A percentile compares a stretch with the other conserved stretches of the same genome.
Evolutionary conservation across 2,888 invertebrate species (phyloP).

Genomic region (Agrotis puta): DNA sequence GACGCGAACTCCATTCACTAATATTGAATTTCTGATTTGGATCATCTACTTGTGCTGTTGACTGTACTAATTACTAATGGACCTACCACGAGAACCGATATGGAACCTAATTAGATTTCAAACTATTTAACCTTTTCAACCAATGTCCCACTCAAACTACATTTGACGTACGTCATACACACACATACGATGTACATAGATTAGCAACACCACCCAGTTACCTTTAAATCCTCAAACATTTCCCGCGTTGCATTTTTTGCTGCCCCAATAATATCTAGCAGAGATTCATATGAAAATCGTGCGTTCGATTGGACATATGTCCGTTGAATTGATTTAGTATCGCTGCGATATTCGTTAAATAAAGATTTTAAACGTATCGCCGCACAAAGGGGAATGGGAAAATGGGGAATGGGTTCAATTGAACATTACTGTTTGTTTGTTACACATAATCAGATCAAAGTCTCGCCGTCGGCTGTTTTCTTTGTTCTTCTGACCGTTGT

Average conservation of each 20-base stretch:
- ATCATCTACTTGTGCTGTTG: too few species aligned
- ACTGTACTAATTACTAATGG: too few species aligned
- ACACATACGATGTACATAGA: too few species aligned
- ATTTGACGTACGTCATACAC: slow-evolving; percentile 11
- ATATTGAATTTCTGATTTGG: too few species aligned
- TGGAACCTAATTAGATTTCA: not conserved
- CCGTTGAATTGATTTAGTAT: slow-evolving; percentile 42
- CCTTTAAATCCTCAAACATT: slow-evolving; percentile 34
- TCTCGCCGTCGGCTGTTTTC: slow-evolving; percentile 52
- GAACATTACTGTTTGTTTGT: slow-evolving; percentile 52
- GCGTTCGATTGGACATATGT: slow-evolving; percentile 24
- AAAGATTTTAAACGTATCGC: slow-evolving; percentile 53
- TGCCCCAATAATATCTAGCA: slow-evolving; percentile 34
- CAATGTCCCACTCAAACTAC: not conserved
- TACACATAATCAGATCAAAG: slow-evolving; percentile 49
- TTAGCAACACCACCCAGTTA: slow-evolving; percentile 16
- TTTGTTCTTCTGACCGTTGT: slow-evolving; percentile 49
- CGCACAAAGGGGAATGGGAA: slow-evolving; percentile 44
- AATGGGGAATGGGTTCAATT: slow-evolving; percentile 37
- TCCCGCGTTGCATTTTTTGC: slow-evolving; percentile 40
- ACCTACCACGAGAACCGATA: not conserved
- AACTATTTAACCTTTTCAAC: not conserved
- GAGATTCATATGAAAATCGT: slow-evolving; percentile 39
- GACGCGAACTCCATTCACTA: too few species aligned
- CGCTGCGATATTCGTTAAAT: slow-evolving; percentile 37